Conservation (phyloP, 2,113 vertebrate species). For the Acrocephalus arundinaceus region DNA sequence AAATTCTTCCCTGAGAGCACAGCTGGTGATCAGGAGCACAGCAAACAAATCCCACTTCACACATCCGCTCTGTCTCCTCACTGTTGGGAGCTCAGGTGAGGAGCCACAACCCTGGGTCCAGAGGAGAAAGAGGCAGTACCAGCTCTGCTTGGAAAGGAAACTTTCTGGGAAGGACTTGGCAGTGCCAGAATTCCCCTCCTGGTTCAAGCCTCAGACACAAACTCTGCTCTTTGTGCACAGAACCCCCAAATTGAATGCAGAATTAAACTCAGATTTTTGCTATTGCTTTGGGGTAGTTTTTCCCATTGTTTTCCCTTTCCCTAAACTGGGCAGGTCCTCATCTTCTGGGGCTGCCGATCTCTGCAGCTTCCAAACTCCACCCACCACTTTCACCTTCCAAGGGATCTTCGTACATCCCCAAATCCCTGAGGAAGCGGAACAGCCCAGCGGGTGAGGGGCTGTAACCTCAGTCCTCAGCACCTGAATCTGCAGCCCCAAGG, state of each 20-base stretch:
- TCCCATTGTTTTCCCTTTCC: not conserved
- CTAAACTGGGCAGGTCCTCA: not conserved
- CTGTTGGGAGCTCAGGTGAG: not conserved
- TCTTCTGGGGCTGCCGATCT: not conserved
- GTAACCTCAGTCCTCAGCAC: not conserved
- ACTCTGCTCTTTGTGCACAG: not conserved
- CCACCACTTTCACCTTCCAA: not conserved
- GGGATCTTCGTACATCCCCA: not conserved
- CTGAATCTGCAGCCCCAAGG: not conserved
- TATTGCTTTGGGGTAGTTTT: not conserved
- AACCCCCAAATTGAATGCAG: not conserved
- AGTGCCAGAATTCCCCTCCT: not conserved
- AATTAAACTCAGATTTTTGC: not conserved
- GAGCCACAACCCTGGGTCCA: not conserved
- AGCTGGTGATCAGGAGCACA: not conserved
- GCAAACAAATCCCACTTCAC: not conserved
- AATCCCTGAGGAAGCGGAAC: not conserved
- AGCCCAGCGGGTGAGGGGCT: not conserved
- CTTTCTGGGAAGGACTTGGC: not conserved
- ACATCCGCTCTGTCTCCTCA: not conserved
- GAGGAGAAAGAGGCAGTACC: not conserved
- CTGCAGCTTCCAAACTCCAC: not conserved
- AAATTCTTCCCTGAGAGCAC: conserved; percentile 5
- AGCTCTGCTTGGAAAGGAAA: not conserved
- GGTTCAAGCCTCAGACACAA: not conserved